Evolutionary conservation across 2,797 vertebrate genomes (phyloP).

Genomic region (Lepus oiostolus): DNA sequence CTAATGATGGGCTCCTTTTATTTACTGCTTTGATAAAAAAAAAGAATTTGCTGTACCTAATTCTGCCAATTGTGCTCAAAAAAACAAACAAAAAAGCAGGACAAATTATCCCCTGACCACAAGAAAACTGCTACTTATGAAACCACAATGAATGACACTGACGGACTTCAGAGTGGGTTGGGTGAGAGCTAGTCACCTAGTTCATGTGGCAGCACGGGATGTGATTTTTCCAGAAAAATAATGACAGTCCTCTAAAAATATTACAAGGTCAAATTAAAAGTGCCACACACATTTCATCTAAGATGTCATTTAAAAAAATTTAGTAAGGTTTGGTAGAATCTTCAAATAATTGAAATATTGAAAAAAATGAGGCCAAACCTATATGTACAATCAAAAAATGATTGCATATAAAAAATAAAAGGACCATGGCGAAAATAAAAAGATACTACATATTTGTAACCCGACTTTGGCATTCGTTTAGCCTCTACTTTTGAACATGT

Average conservation of each 20-base stretch:
- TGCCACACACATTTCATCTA: not conserved
- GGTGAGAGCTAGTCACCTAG: conserved; percentile 56
- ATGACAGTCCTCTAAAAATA: conserved; percentile 36
- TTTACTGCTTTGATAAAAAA: conserved; percentile 67
- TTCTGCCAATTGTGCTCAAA: conserved; percentile 59
- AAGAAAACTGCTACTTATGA: conserved; percentile 61
- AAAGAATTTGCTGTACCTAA: conserved; percentile 51
- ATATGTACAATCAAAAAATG: conserved; percentile 70
- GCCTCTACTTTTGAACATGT: conserved; percentile 74
- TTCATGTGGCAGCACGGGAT: not conserved
- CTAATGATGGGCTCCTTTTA: conserved; percentile 55
- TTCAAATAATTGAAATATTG: conserved; percentile 76
- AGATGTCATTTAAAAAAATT: conserved; percentile 62
- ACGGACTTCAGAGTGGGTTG: not conserved
- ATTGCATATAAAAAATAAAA: conserved; percentile 72
- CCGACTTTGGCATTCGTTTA: conserved; percentile 77
- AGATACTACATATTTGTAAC: conserved; percentile 72
- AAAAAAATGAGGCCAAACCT: conserved; percentile 79
- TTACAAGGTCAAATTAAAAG: conserved; percentile 30
- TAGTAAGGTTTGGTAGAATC: conserved; percentile 73
- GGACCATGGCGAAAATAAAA: conserved; percentile 73
- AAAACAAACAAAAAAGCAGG: conserved; percentile 40
- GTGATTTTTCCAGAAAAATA: not conserved
- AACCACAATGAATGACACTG: not conserved
- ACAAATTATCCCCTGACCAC: conserved; percentile 45